Evolutionary conservation across 2,113 vertebrate species (phyloP).

Genomic region (Rattus norvegicus): GRCr8 NC_086023.1:69978501-69979000

Average conservation of each 20-base stretch:
- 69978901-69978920: neutral
- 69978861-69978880: neutral
- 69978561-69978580: neutral
- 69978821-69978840: neutral
- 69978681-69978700: neutral
- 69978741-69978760: neutral
- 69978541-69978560: neutral
- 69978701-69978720: neutral
- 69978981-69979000: neutral
- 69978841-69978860: neutral
- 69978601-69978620: neutral
- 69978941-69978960: neutral
- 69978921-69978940: neutral
- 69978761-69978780: neutral
- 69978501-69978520: neutral
- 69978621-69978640: neutral
- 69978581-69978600: neutral
- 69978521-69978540: neutral
- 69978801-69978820: neutral
- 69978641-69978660: neutral
- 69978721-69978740: neutral
- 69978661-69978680: too few species aligned
- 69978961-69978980: neutral
- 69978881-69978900: neutral
- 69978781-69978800: neutral